Conservation (phyloP, 2,888 invertebrate genomes). For the Ophion ellenae region DNA sequence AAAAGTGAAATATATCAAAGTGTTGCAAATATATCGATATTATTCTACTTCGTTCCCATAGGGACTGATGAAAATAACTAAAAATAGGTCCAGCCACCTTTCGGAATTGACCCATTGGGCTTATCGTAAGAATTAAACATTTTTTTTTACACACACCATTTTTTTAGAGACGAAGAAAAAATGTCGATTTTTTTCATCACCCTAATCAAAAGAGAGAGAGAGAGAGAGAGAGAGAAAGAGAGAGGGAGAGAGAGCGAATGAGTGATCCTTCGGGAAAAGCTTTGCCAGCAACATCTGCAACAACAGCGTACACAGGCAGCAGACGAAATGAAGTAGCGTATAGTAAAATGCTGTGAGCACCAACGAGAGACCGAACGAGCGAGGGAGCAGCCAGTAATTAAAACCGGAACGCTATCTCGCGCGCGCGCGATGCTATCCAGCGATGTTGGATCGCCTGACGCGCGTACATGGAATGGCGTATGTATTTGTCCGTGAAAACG, state of each 20-base stretch:
- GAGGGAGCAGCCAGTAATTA: slow-evolving; percentile 52
- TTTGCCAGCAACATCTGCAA: slow-evolving; percentile 43
- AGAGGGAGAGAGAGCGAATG: neutral
- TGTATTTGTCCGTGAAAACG: neutral
- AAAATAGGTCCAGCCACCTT: too few species aligned
- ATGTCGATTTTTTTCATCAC: neutral
- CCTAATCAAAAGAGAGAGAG: slow-evolving; percentile 22
- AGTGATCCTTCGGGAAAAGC: slow-evolving; percentile 8
- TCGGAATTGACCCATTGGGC: too few species aligned
- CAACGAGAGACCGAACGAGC: slow-evolving; percentile 38
- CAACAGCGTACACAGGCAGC: slow-evolving; percentile 12
- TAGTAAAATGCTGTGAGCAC: slow-evolving; percentile 42
- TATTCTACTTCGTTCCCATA: too few species aligned
- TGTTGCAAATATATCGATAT: too few species aligned
- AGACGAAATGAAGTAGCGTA: slow-evolving; percentile 8
- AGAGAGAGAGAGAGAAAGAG: neutral
- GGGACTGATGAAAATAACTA: too few species aligned
- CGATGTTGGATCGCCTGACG: slow-evolving; percentile 3
- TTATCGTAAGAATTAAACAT: too few species aligned
- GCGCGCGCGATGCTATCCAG: neutral
- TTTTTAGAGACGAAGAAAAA: neutral
- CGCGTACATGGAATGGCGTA: slow-evolving; percentile 11
- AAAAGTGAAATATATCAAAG: too few species aligned
- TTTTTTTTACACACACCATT: too few species aligned
- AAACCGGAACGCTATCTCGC: slow-evolving; percentile 51